Base-by-base conservation (phyloP, 2,888 invertebrate species). In the Ichneumon xanthorius region DNA sequence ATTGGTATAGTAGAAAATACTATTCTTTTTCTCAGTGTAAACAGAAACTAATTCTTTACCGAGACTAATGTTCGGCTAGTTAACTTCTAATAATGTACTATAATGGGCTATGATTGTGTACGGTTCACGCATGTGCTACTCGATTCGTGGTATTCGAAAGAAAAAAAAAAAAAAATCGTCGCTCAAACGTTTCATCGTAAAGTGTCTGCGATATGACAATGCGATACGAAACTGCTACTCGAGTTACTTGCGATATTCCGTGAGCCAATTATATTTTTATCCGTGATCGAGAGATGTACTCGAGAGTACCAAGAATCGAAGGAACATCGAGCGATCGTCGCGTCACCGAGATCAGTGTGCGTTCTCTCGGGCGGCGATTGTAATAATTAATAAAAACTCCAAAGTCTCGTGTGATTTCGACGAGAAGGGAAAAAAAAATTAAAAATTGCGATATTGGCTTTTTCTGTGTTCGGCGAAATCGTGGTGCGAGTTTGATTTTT, bases 81-180 rank as follows among this genome's bases (percentile, higher is more conserved):
- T 72, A 58, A 85, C 58, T 76, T 80, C 71, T 82, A 80, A 72
- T 82, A 67, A 82, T 63, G 75, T 65, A 84, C 55, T 75, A 45
- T 79, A 81, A 82, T 78, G 70, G n/a, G 63, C 45, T 70, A 80
- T 80, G 55, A 79, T 75, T 80, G 70, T 76, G 82, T 70, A 81
- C 76, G 81, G 33, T 63, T 73, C 55, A 68, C 63, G 37, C 61
- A 58, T 67, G 37, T 58, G 73, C 70, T 65, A 65, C 63, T 85
- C 76, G 82, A 85, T 85, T 79, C 82, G 58, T 85, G 82, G 82
- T 85, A 80, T 85, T 85, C 58, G 53, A n/a, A n/a, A n/a, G n/a
- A 72, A 45, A 30, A 85, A 19, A 53, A 53, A 19, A 19, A 53
- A 53, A 19, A 16, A 33, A 63, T n/a, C 61, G 79, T 67, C 61